Conservation (phyloP, 2,113 vertebrate species). For the Tragelaphus imberbis region DNA sequence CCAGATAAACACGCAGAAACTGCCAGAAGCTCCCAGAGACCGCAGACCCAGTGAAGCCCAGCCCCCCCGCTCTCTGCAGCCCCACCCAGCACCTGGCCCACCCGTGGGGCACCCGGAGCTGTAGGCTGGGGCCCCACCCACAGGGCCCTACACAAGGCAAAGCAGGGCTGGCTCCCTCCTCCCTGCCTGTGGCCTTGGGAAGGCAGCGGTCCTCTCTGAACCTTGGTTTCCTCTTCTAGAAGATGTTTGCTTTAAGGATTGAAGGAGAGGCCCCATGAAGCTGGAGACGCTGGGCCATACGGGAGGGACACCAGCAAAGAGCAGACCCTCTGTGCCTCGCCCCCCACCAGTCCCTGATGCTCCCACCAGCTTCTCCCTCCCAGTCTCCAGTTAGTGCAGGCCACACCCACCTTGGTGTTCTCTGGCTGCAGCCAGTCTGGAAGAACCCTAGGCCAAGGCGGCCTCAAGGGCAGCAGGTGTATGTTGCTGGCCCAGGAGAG, state of each 20-base stretch:
- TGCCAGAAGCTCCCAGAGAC: background rate
- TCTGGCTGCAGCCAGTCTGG: background rate
- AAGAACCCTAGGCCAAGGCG: background rate
- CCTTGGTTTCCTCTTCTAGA: background rate
- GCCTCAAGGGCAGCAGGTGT: background rate
- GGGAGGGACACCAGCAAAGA: background rate
- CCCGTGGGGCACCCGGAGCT: fast-evolving
- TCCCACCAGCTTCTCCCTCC: background rate
- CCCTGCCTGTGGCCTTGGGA: background rate
- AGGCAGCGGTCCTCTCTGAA: background rate
- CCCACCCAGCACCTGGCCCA: fast-evolving
- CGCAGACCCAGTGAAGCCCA: background rate
- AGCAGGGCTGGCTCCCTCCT: background rate
- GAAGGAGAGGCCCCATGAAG: background rate
- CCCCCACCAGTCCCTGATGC: background rate
- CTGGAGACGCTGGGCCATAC: background rate
- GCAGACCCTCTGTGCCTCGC: background rate
- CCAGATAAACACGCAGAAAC: fast-evolving
- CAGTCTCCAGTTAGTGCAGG: fast-evolving
- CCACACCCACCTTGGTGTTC: background rate
- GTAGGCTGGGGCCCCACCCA: background rate
- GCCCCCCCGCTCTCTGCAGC: fast-evolving
- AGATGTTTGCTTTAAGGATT: background rate
- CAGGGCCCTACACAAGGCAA: background rate
- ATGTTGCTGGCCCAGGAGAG: background rate